Percentiles rank a stretch among this genome's conserved stretches.
These are phyloP conservation scores for Pinctada fucata DNA, from an alignment of 2,888 invertebrate species.

Conservation along the genomic window DNA sequence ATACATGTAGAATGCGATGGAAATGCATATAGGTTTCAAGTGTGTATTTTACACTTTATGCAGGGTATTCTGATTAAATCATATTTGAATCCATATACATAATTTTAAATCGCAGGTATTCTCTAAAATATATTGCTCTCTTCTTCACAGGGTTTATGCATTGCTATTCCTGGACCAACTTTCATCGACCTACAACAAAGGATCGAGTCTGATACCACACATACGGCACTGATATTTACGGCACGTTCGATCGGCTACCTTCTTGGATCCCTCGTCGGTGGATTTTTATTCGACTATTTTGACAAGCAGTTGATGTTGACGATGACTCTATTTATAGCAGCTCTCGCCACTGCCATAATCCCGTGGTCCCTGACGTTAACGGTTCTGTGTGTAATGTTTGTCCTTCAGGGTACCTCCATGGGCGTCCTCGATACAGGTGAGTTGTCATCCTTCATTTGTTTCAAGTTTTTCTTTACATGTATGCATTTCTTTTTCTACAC, in stretches of 20 bases:
- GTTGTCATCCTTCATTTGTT: too few relatives aligned
- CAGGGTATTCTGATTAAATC: too few relatives aligned
- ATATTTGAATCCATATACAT: too few relatives aligned
- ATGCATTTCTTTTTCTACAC: too few relatives aligned
- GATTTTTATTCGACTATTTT: constrained; percentile 72
- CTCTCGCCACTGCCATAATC: constrained; percentile 74
- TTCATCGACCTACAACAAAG: constrained; percentile 74
- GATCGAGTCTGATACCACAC: constrained; percentile 67
- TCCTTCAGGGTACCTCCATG: constrained; percentile 76
- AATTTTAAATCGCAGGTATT: too few relatives aligned
- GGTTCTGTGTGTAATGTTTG: constrained; percentile 71
- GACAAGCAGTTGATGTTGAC: constrained; percentile 76
- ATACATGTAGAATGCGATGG: too few relatives aligned
- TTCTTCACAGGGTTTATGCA: constrained; percentile 75
- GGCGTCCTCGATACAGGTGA: constrained; percentile 75
- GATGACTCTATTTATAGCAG: constrained; percentile 73
- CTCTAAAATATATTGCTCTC: constrained; percentile 4
- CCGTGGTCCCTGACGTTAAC: constrained; percentile 76
- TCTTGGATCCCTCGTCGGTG: constrained; percentile 76
- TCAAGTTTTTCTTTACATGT: constrained; percentile 2
- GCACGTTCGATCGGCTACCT: constrained; percentile 77
- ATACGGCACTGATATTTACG: constrained; percentile 75
- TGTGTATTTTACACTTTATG: too few relatives aligned
- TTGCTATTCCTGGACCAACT: constrained; percentile 77
- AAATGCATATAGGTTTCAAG: too few relatives aligned